Conservation (phyloP, 2,113 vertebrate genomes). For the Paedocypris sp. region DNA sequence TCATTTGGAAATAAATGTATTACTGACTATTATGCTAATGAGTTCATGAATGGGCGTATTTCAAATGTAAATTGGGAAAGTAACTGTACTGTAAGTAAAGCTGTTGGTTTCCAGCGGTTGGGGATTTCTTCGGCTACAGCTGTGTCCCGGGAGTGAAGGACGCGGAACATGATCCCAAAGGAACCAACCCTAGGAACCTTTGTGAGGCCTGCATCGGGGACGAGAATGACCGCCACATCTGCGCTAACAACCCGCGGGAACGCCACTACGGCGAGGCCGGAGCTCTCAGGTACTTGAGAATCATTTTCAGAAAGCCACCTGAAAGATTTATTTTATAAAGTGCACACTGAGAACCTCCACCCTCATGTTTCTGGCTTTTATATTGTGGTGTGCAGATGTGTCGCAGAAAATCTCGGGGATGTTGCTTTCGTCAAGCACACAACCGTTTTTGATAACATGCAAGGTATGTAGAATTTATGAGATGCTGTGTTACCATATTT, state of each 20-base stretch:
- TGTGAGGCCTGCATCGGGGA: conserved; percentile 70
- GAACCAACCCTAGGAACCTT: conserved; percentile 68
- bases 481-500: too few relatives aligned
- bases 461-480: conserved; percentile 59
- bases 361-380: too few relatives aligned
- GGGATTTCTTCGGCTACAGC: conserved; percentile 69
- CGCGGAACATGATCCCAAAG: conserved; percentile 58
- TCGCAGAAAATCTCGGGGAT: conserved; percentile 66
- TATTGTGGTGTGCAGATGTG: conserved; percentile 50
- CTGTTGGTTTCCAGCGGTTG: conserved; percentile 48
- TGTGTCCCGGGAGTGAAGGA: conserved; percentile 65
- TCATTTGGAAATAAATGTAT: too few relatives aligned
- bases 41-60: neutral
- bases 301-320: too few relatives aligned
- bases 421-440: conserved; percentile 69
- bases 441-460: conserved; percentile 60
- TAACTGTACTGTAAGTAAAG: too few relatives aligned
- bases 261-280: conserved; percentile 64
- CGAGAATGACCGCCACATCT: conserved; percentile 65
- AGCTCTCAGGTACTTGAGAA: conserved; percentile 55
- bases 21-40: too few relatives aligned
- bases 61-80: neutral
- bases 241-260: conserved; percentile 59
- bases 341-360: too few relatives aligned
- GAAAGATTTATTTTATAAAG: too few relatives aligned